Conservation (phyloP, 2,888 invertebrate genomes). For the Cantharis nigra region DNA sequence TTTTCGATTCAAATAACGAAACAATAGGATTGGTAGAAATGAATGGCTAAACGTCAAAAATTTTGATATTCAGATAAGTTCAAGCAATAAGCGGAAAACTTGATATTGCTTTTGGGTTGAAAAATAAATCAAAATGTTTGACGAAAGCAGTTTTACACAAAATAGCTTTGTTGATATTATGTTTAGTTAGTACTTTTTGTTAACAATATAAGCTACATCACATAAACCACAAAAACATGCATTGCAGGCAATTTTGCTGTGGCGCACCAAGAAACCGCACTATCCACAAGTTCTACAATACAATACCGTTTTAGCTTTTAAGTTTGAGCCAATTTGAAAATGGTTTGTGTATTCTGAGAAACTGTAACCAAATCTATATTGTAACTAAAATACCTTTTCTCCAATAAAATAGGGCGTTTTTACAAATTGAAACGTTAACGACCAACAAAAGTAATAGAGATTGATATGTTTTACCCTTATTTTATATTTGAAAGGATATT, state of each 20-base stretch:
- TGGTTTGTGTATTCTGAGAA: constrained; percentile 26
- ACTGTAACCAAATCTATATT: constrained; percentile 21
- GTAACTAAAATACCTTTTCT: constrained; percentile 17
- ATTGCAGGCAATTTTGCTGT: constrained; percentile 18
- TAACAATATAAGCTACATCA: constrained; percentile 4
- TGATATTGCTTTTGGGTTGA: background rate
- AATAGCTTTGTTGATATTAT: background rate
- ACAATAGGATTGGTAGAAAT: background rate
- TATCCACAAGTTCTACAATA: constrained; percentile 28
- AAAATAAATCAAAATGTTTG: background rate
- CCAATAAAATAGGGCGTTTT: background rate
- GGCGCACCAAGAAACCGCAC: constrained; percentile 24
- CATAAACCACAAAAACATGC: constrained; percentile 22
- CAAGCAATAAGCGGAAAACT: background rate
- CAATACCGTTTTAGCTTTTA: constrained; percentile 27
- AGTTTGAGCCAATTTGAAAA: constrained; percentile 25
- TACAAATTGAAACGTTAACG: constrained; percentile 2
- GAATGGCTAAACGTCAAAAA: background rate
- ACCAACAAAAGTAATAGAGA: constrained; percentile 9
- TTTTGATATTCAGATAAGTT: background rate
- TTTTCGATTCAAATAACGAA: background rate
- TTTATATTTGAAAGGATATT: background rate
- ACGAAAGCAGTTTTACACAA: background rate
- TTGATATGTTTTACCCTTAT: constrained; percentile 5
- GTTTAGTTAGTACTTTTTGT: constrained; percentile 2